Base-by-base conservation (phyloP, 92 coral and sea anemone genomes). In the Umimayanthus kanabou region DNA sequence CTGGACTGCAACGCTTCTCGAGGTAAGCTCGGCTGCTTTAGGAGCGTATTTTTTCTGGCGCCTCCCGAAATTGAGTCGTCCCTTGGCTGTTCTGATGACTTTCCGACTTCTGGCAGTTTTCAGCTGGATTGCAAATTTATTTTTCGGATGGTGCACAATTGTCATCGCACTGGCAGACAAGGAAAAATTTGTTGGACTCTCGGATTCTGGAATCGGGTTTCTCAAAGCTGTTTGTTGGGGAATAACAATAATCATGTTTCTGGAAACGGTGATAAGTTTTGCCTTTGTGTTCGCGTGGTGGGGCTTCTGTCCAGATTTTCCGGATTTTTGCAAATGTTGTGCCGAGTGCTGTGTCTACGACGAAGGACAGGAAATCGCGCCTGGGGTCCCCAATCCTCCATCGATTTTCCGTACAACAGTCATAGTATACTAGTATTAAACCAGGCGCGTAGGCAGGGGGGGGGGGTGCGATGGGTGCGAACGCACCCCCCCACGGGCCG, bases 31-130 rank as follows among this genome's bases (percentile, higher is more conserved):
- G 3, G 53, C 85, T 11, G 85, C 28, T 16, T 2, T 61, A 18
- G 85, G 85, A 30, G 73, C 73, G 14, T 80, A 57, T 37, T 80
- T 80, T 29, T 80, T 80, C 73, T 80, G 85, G 85, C 72, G 30
- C 11, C 85, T 80, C 33, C 85, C 85, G 42, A 80, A 16, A 30
- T 18, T 80, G 11, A 30, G 73, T 37, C 85, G 39, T 37, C 85
- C 85, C 14, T 61, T 30, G 53, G 85, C 85, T 18, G 73, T 80
- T n/a, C 28, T 80, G 72, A 39, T 80, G 20, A 80, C 55, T 15
- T 65, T 80, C 29, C 85, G 72, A 80, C 3, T 58, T 18, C 85
- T 80, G 73, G 73, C 71, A 14, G 45, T 80, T 20, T 61, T 80
- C 28, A 80, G 61, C 47, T 80, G 71, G 72, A 39, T 22, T 23